Percentiles rank a stretch among this genome's conserved stretches.
phyloP scores from a whole-genome alignment of 64 coral and sea anemone genomes.

The Montipora cactus region DNA sequence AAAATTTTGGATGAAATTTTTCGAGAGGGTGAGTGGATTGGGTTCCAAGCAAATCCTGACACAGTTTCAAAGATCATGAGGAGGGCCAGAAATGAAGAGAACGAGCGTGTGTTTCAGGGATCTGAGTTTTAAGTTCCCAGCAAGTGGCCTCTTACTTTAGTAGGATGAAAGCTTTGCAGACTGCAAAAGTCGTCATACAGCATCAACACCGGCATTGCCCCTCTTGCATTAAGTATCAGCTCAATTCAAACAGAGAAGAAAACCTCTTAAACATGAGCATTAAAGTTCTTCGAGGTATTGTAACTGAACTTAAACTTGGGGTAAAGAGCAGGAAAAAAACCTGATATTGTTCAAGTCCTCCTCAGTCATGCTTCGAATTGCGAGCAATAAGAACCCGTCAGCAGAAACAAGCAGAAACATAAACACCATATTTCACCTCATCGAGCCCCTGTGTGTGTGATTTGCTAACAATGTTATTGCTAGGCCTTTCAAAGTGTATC shows the following conservation, averaged over 20 bases:
- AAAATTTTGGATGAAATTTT: background rate
- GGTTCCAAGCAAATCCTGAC: background rate
- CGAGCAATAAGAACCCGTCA: background rate
- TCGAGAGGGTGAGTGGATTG: background rate
- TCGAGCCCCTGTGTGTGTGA: background rate
- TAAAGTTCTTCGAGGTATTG: background rate
- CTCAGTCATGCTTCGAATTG: background rate
- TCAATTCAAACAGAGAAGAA: background rate
- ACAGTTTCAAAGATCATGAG: background rate
- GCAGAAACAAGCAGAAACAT: background rate
- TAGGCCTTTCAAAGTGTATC: background rate
- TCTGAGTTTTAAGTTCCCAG: background rate
- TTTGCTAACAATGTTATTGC: background rate
- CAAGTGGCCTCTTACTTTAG: background rate
- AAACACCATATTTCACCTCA: background rate
- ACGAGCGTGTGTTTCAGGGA: background rate
- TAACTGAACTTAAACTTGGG: background rate
- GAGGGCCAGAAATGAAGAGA: background rate
- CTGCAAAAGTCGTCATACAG: background rate
- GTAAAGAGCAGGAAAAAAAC: background rate
- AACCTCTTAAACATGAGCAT: background rate
- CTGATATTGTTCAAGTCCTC: background rate
- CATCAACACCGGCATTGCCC: background rate
- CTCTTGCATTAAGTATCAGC: background rate
- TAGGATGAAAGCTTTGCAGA: background rate